A percentile compares a stretch with the other conserved stretches of the same genome.
Evolutionary conservation across 1,140 invertebrate genomes (phyloP).

Genomic region (Neodiprion virginianus): DNA sequence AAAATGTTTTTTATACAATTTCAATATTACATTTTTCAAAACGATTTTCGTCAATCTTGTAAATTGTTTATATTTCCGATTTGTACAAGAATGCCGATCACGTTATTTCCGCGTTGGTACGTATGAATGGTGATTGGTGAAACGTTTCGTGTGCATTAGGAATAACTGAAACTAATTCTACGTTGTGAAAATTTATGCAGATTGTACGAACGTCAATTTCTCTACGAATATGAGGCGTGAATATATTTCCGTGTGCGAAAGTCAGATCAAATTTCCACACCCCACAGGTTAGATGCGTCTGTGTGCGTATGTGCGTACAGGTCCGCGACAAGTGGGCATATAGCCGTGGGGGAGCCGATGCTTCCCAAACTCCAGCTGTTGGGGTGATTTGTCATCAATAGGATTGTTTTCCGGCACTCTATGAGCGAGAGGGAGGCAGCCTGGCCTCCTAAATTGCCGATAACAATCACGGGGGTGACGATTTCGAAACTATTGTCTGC

Average conservation of each 20-base stretch:
- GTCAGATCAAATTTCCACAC: neutral
- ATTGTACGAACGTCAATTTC: neutral
- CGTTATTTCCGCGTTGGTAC: too few relatives aligned
- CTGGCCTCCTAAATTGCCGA: slow-evolving; percentile 35
- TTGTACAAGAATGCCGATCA: too few relatives aligned
- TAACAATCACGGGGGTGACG: slow-evolving; percentile 35
- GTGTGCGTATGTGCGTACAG: slow-evolving; percentile 3
- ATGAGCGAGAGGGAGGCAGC: slow-evolving; percentile 6
- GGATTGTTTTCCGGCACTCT: neutral
- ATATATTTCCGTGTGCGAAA: neutral
- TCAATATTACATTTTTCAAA: too few relatives aligned
- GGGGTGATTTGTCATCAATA: slow-evolving; percentile 7
- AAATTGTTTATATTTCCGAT: too few relatives aligned
- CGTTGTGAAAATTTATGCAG: neutral
- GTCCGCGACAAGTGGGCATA: slow-evolving; percentile 11
- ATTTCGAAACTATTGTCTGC: slow-evolving; percentile 26
- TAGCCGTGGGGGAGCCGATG: neutral
- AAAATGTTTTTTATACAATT: too few relatives aligned
- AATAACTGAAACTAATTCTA: neutral
- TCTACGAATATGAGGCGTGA: neutral
- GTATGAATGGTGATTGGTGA: too few relatives aligned
- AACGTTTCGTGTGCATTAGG: neutral
- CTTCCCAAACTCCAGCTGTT: slow-evolving; percentile 5
- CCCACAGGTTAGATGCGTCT: neutral
- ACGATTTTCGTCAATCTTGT: too few relatives aligned